Percentiles rank a stretch among this genome's conserved stretches.
phyloP scores from a whole-genome alignment of 2,888 invertebrate species.

The Drosophila mimica region DNA sequence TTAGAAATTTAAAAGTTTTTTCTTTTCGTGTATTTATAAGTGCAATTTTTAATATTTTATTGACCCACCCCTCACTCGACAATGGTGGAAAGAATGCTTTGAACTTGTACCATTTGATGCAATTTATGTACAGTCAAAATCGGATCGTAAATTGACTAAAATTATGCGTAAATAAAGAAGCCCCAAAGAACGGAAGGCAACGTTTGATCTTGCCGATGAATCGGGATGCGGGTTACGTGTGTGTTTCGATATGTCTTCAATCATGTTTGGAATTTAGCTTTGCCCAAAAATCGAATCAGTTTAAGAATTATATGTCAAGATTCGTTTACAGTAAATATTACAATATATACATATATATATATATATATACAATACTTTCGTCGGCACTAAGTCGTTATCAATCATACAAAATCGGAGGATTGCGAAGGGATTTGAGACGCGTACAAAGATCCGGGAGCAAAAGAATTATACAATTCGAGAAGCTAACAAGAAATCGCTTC shows the following conservation, averaged over 20 bases:
- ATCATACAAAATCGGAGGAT: slow-evolving; percentile 3
- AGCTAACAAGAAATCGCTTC: no score
- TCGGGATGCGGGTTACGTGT: slow-evolving; percentile 1
- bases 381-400: not conserved
- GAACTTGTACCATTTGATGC: slow-evolving; percentile 61
- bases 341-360: not conserved
- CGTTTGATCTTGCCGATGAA: slow-evolving; percentile 59
- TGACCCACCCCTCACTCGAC: slow-evolving; percentile 30
- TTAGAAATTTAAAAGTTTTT: not conserved
- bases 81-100: slow-evolving; percentile 54
- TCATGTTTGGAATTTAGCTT: slow-evolving; percentile 23
- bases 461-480: not conserved
- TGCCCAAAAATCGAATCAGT: not conserved
- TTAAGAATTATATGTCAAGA: slow-evolving; percentile 18
- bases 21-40: slow-evolving; percentile 46
- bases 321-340: not conserved
- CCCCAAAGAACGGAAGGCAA: not conserved
- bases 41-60: slow-evolving; percentile 82
- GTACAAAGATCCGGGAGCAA: not conserved
- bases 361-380: not conserved
- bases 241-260: slow-evolving; percentile 10
- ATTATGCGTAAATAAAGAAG: slow-evolving; percentile 62
- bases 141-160: slow-evolving; percentile 61
- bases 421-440: not conserved
- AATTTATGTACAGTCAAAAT: slow-evolving; percentile 64